Conservation (phyloP, 2,113 vertebrate species). For the Callipepla squamata region DNA sequence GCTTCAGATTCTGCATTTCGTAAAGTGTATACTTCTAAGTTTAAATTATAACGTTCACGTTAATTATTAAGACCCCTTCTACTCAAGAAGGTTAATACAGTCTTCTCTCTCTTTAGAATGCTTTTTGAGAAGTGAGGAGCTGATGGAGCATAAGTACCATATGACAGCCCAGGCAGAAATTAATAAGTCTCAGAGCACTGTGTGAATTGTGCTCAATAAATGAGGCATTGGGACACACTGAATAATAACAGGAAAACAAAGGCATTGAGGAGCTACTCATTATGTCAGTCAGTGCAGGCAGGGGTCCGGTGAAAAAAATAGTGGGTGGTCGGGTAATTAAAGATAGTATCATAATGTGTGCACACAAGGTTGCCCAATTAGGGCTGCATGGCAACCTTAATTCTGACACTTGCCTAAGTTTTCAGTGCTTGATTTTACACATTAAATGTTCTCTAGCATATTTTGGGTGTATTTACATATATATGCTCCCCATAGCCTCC, state of each 20-base stretch:
- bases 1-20: background rate
- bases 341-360: conserved; percentile 23
- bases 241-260: conserved; percentile 61
- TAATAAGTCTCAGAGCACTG: conserved; percentile 26
- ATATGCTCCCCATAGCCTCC: conserved; percentile 45
- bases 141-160: background rate
- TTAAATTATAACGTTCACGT: background rate
- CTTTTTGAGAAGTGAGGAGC: conserved; percentile 1
- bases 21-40: background rate
- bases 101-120: background rate
- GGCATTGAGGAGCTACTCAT: conserved; percentile 54
- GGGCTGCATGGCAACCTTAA: conserved; percentile 42
- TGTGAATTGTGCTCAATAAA: conserved; percentile 42
- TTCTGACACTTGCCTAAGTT: conserved; percentile 58
- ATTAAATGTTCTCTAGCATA: conserved; percentile 56
- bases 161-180: conserved; percentile 39
- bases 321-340: conserved; percentile 64
- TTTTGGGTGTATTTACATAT: conserved; percentile 66
- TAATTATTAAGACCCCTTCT: background rate
- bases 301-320: conserved; percentile 58
- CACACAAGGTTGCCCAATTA: conserved; percentile 65
- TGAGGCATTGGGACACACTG: conserved; percentile 43
- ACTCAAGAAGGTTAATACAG: background rate
- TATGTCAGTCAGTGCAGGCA: conserved; percentile 58
- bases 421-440: conserved; percentile 43